Evolutionary conservation across 2,113 vertebrate genomes (phyloP).

Genomic region (Sinosuthora webbiana): DNA sequence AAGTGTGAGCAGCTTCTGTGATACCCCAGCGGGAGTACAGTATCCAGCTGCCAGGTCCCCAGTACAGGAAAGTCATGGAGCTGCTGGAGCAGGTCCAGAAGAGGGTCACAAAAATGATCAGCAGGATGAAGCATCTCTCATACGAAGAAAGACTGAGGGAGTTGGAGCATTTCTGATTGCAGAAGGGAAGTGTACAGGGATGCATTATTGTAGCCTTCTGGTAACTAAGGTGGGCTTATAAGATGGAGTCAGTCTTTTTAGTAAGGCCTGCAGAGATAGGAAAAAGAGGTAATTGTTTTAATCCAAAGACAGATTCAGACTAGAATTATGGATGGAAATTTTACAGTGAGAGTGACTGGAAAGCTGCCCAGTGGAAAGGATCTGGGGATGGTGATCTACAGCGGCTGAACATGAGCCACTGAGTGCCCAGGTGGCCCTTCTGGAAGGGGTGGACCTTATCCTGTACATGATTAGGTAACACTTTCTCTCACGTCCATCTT

Average conservation of each 20-base stretch:
- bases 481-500: neutral
- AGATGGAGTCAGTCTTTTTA: neutral
- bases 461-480: neutral
- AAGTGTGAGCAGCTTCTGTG: fast-evolving
- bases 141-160: neutral
- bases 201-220: neutral
- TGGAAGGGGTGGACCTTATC: neutral
- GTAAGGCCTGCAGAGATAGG: neutral
- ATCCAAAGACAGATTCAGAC: neutral
- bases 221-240: neutral
- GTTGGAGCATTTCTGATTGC: neutral
- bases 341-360: neutral
- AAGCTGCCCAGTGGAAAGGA: neutral
- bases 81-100: neutral
- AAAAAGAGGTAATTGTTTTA: neutral
- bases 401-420: neutral
- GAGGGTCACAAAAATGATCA: neutral
- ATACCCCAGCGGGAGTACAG: neutral
- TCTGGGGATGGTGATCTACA: fast-evolving
- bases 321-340: neutral
- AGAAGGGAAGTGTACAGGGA: neutral
- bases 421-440: neutral
- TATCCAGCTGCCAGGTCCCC: neutral
- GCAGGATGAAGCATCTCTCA: neutral
- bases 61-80: neutral